Evolutionary conservation across 2,113 vertebrate genomes (phyloP).

Genomic region (Sprattus sprattus): DNA sequence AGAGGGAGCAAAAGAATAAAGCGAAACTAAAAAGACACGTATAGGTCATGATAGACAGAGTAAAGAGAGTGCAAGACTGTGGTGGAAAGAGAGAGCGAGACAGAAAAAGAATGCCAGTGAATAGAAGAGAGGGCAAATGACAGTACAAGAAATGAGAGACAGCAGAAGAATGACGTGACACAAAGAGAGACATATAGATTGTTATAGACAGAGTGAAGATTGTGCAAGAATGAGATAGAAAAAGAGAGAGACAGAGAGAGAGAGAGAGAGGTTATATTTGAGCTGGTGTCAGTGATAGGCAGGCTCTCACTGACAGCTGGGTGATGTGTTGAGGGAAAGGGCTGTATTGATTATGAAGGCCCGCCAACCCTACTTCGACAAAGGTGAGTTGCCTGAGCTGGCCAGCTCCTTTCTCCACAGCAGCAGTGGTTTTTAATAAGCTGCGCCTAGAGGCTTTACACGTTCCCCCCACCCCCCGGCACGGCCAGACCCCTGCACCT

Average conservation of each 20-base stretch:
- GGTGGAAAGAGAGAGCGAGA: slow-evolving; percentile 9
- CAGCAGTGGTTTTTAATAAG: slow-evolving; percentile 5
- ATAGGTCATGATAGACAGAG: not conserved
- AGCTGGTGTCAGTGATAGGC: slow-evolving; percentile 36
- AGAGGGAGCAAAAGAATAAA: not conserved
- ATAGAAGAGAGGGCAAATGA: not conserved
- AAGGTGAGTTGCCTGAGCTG: slow-evolving; percentile 22
- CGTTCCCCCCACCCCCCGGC: not conserved
- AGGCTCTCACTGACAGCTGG: slow-evolving; percentile 32
- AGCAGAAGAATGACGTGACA: not conserved
- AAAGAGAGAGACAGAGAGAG: not conserved
- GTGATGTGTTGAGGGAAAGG: slow-evolving; percentile 22
- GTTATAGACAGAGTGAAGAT: not conserved
- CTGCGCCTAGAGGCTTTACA: not conserved
- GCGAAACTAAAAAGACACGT: not conserved
- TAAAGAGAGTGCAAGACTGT: not conserved
- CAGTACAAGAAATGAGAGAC: not conserved
- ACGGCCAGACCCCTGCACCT: not conserved
- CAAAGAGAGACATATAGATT: slow-evolving; percentile 4
- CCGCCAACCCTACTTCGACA: slow-evolving; percentile 33
- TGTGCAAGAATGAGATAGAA: not conserved
- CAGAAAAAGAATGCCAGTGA: not conserved
- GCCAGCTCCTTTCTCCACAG: slow-evolving; percentile 2
- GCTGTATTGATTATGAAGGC: slow-evolving; percentile 37
- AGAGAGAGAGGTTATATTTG: slow-evolving; percentile 29